Evolutionary conservation across 2,113 vertebrate species (phyloP).

Genomic region (Centrocercus urophasianus): DNA sequence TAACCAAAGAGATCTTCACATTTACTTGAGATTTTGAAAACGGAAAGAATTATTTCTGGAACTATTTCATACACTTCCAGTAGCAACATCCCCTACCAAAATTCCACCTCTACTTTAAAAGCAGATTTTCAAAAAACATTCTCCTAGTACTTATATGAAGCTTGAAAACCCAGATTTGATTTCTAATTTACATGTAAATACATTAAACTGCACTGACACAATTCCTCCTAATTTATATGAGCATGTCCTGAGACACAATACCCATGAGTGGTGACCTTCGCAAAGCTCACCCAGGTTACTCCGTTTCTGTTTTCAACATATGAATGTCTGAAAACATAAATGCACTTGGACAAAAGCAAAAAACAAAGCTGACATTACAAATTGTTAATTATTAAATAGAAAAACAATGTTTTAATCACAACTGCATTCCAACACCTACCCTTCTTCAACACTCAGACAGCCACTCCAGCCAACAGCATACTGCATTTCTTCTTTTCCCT

Average conservation of each 20-base stretch:
- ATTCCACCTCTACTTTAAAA: background rate
- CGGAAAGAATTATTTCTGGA: background rate
- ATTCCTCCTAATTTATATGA: background rate
- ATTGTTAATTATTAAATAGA: background rate
- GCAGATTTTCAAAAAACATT: background rate
- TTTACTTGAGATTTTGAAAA: background rate
- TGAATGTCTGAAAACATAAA: accelerated
- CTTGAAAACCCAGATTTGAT: background rate
- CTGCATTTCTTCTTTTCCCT: slow-evolving; percentile 93
- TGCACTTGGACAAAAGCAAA: background rate
- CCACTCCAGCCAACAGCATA: slow-evolving; percentile 94
- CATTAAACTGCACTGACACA: background rate
- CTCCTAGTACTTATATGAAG: background rate
- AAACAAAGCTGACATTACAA: background rate
- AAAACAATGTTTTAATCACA: background rate
- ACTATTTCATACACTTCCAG: background rate
- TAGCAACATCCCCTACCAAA: background rate
- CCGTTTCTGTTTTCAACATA: background rate
- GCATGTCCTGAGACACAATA: background rate
- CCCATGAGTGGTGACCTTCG: background rate
- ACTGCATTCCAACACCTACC: slow-evolving; percentile 79
- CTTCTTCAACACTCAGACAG: slow-evolving; percentile 88
- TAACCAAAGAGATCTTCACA: background rate
- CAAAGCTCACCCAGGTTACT: background rate
- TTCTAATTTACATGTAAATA: background rate